Percentiles rank a stretch among this genome's conserved stretches.
phyloP scores from a whole-genome alignment of 1,140 invertebrate genomes.

The Calliopsis andreniformis region DNA sequence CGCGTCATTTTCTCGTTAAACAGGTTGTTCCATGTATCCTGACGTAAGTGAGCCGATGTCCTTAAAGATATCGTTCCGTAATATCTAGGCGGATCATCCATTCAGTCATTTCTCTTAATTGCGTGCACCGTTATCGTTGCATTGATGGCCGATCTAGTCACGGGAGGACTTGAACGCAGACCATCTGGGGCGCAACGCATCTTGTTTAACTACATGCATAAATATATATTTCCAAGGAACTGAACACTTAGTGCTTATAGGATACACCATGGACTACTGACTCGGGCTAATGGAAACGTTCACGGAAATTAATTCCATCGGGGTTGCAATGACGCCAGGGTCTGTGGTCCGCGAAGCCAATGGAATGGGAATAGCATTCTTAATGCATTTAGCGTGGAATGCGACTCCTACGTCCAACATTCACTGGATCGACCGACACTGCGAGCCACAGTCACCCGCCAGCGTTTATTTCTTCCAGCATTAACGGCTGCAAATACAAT shows the following conservation, averaged over 20 bases:
- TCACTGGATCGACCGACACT: constrained; percentile 63
- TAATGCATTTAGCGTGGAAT: constrained; percentile 75
- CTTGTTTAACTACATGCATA: neutral
- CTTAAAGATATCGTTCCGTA: constrained; percentile 25
- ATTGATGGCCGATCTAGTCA: neutral
- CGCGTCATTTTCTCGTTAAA: constrained; percentile 30
- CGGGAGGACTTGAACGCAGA: too few relatives aligned
- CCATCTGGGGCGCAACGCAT: neutral
- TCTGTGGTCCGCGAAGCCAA: constrained; percentile 2
- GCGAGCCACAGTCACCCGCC: constrained; percentile 7
- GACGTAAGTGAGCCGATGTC: constrained; percentile 20
- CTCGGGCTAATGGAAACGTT: constrained; percentile 45
- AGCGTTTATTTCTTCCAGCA: constrained; percentile 17
- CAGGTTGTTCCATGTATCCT: constrained; percentile 22
- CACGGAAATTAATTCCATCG: constrained; percentile 51
- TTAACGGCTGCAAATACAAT: constrained; percentile 1
- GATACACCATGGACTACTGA: neutral
- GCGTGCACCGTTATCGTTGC: constrained; percentile 17
- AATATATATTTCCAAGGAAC: neutral
- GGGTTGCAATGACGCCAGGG: constrained; percentile 16
- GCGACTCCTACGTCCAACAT: constrained; percentile 73
- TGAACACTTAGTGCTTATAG: neutral
- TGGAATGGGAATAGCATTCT: constrained; percentile 72
- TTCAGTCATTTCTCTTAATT: constrained; percentile 43
- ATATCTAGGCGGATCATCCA: constrained; percentile 11